Evolutionary conservation across 1,140 invertebrate species (phyloP).

Genomic region (Eriosoma lanigerum): DNA sequence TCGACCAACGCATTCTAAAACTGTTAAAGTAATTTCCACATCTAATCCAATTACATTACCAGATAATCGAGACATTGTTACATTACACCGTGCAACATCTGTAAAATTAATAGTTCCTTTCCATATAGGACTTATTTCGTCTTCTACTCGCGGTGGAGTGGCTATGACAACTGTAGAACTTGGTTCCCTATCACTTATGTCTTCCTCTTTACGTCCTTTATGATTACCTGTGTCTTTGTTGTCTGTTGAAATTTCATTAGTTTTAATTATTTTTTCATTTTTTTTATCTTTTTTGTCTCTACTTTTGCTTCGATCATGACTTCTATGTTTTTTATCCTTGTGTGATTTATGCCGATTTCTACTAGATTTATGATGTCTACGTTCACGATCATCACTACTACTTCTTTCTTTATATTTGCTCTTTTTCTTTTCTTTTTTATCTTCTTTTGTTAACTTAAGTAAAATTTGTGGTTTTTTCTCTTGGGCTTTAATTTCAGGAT

Average conservation of each 20-base stretch:
- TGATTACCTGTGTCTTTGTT: not conserved
- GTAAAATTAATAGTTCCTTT: constrained; percentile 85
- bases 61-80: constrained; percentile 77
- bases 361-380: constrained; percentile 52
- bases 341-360: constrained; percentile 53
- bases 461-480: constrained; percentile 52
- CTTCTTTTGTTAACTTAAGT: constrained; percentile 50
- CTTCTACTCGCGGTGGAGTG: constrained; percentile 61
- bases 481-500: constrained; percentile 57
- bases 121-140: constrained; percentile 68
- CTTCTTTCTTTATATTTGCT: constrained; percentile 58
- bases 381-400: constrained; percentile 55
- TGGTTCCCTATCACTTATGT: constrained; percentile 63
- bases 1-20: constrained; percentile 82
- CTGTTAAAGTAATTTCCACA: constrained; percentile 73
- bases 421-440: constrained; percentile 56
- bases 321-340: constrained; percentile 51
- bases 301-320: constrained; percentile 45
- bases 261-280: constrained; percentile 55
- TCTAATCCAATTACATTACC: constrained; percentile 70
- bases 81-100: constrained; percentile 86
- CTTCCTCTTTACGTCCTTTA: constrained; percentile 57
- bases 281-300: constrained; percentile 52
- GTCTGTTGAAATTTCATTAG: constrained; percentile 50
- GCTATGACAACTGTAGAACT: constrained; percentile 65